Conservation (phyloP, 2,797 vertebrate genomes). For the Hypotaenidia okinawae region DNA sequence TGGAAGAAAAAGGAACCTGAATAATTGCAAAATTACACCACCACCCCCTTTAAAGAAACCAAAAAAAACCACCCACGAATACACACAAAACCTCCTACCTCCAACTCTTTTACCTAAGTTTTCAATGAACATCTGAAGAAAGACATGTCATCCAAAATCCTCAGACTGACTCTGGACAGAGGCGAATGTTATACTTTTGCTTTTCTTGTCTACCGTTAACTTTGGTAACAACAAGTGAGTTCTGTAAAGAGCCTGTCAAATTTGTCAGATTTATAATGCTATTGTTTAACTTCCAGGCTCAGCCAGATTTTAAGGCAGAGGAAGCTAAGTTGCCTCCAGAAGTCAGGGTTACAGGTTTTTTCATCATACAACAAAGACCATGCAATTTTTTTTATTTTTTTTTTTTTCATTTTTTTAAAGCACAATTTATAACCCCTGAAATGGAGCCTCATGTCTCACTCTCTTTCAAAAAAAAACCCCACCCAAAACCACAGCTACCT, state of each 20-base stretch:
- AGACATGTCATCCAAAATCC: neutral
- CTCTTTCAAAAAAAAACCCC: neutral
- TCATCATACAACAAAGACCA: neutral
- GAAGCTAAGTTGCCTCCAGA: neutral
- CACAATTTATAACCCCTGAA: neutral
- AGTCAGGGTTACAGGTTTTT: neutral
- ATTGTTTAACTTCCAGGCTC: neutral
- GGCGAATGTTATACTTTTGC: neutral
- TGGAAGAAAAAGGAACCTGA: neutral
- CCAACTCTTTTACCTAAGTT: neutral
- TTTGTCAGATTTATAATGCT: neutral
- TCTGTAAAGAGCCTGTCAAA: neutral
- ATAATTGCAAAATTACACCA: neutral
- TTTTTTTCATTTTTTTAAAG: neutral
- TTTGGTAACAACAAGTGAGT: neutral
- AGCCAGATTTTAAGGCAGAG: neutral
- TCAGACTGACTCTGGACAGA: neutral
- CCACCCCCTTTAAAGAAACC: neutral
- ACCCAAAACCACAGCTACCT: neutral
- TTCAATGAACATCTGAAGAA: neutral
- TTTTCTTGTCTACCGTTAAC: neutral
- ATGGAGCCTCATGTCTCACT: neutral
- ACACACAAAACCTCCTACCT: rapidly evolving
- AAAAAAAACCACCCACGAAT: neutral
- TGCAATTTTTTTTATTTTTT: neutral